Base-by-base conservation (phyloP, 2,113 vertebrate species). In the Brachyhypopomus gauderio region DNA sequence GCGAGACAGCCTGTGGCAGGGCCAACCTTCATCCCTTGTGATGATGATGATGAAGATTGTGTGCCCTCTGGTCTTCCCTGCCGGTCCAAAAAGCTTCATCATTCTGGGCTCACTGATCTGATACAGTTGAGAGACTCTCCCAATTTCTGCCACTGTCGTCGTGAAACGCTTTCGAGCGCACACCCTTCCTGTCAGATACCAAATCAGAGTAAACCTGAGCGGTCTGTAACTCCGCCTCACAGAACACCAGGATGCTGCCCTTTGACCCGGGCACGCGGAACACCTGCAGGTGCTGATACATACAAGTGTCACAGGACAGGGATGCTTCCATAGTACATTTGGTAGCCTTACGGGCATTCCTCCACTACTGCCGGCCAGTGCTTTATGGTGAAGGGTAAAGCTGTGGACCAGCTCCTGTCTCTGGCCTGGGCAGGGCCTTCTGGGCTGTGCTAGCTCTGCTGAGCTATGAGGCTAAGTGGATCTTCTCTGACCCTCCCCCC, bases 1-100 rank as follows among this genome's bases (percentile, higher is more conserved):
- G 20, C 12, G 36, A 25, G 77, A 36, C 66, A 59, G 36, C 66
- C 22, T 20, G 41, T 27, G 20, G 41, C 48, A 25, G 27, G n/a
- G 22, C 69, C 36, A 20, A 16, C n/a, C 27, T 58, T 59, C 16
- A 25, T 77, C 75, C 30, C 38, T 19, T 20, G n/a, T 17, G 34
- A 48, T 30, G 64, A 77, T n/a, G n/a, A n/a, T 58, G 77, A 27
- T 69, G 48, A 55, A 56, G 73, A 75, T 62, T 60, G 60, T 17
- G 23, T 38, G 7, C 25, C 6, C 52, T 70, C 52, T 25, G 36
- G 52, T 23, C 27, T 62, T 62, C n/a, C 25, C 14, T 76, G 36
- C n/a, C 19, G 6, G 56, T 25, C 5, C 17, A n/a, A 58, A 74
- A 36, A 20, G 58, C 20, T 60, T n/a, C 11, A 58, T 52, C 45